These are phyloP conservation scores for Proterorhinus semilunaris DNA, from an alignment of 2,113 vertebrate genomes.

Conservation along the genomic window DNA sequence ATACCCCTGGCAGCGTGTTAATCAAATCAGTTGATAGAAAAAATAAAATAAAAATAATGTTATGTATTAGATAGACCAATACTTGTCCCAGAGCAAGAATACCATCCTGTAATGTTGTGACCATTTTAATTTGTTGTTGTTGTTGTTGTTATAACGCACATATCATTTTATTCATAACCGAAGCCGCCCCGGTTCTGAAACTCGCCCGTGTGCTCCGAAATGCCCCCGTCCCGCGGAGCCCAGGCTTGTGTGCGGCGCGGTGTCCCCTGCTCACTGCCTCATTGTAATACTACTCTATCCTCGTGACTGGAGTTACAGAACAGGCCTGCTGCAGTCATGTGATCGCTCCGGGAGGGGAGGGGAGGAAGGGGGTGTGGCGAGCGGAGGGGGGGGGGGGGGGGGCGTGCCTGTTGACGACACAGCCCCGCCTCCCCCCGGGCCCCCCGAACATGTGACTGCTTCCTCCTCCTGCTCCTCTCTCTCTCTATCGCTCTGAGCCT, in stretches of 20 bases:
- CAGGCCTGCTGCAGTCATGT: constrained; percentile 80
- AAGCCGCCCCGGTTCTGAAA: not conserved
- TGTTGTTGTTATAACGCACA: too few relatives aligned
- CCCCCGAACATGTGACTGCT: constrained; percentile 60
- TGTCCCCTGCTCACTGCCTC: constrained; percentile 39
- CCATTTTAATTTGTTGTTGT: too few relatives aligned
- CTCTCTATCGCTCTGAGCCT: constrained; percentile 5
- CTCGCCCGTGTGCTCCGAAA: not conserved
- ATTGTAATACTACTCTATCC: constrained; percentile 79
- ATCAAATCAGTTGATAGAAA: too few relatives aligned
- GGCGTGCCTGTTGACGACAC: constrained; percentile 63
- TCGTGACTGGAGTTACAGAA: constrained; percentile 79
- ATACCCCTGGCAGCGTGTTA: too few relatives aligned
- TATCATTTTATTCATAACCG: too few relatives aligned
- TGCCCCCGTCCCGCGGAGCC: not conserved
- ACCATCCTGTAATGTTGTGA: too few relatives aligned
- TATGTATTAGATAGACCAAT: too few relatives aligned
- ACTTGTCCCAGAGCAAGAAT: too few relatives aligned
- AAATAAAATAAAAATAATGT: too few relatives aligned
- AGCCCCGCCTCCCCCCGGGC: constrained; percentile 9
- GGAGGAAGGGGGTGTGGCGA: constrained; percentile 33
- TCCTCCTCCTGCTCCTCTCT: constrained; percentile 4
- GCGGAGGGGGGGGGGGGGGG: constrained; percentile 27
- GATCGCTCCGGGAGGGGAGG: constrained; percentile 66
- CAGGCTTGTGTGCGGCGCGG: constrained; percentile 17